phyloP scores from a whole-genome alignment of 1,140 invertebrate species.

The Drosophila nebulosa region DNA sequence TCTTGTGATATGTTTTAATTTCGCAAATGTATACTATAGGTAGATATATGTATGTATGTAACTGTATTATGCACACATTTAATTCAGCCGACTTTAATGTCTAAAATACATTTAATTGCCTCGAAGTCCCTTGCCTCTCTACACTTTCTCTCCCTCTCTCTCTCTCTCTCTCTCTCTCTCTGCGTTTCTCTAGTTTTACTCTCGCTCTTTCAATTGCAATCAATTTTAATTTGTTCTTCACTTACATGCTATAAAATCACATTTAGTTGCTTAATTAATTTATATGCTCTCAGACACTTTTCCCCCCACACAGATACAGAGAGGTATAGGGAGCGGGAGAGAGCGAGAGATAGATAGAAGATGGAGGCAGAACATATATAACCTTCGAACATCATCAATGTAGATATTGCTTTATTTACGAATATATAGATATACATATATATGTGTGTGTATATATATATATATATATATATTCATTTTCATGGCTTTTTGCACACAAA shows the following conservation, averaged over 20 bases:
- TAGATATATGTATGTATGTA: constrained; percentile 9
- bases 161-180: not conserved
- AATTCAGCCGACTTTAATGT: constrained; percentile 71
- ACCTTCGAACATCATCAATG: constrained; percentile 44
- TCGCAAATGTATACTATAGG: constrained; percentile 17
- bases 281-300: constrained; percentile 45
- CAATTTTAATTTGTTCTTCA: constrained; percentile 60
- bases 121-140: constrained; percentile 6
- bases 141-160: not conserved
- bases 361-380: constrained; percentile 29
- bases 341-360: not conserved
- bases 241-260: constrained; percentile 80
- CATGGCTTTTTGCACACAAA: constrained; percentile 51
- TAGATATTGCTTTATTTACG: constrained; percentile 65
- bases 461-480: constrained; percentile 37
- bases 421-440: constrained; percentile 10
- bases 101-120: constrained; percentile 54
- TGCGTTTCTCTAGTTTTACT: not conserved
- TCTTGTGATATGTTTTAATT: constrained; percentile 29
- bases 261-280: constrained; percentile 81
- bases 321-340: not conserved
- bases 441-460: constrained; percentile 23
- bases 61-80: constrained; percentile 66
- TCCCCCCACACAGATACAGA: not conserved
- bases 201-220: constrained; percentile 32